These are phyloP conservation scores for Gambusia yucatana DNA, from an alignment of 2,797 vertebrate species.

Conservation along the genomic window DNA sequence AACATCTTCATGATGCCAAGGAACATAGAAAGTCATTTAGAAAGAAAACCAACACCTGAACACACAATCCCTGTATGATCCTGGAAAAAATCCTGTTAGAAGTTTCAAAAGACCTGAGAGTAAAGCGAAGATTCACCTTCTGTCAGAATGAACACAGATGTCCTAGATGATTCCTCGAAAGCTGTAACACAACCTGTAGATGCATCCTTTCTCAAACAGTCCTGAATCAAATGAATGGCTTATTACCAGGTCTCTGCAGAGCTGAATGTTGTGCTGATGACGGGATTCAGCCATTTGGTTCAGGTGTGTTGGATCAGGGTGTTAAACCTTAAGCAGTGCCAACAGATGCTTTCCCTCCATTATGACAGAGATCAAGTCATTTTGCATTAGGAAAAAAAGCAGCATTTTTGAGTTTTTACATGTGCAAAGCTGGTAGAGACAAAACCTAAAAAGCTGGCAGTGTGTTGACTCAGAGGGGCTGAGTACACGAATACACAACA, in stretches of 20 bases:
- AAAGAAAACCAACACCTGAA: not conserved
- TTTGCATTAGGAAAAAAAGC: not conserved
- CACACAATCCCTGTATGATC: not conserved
- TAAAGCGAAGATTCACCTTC: not conserved
- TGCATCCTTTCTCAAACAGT: not conserved
- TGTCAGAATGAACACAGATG: not conserved
- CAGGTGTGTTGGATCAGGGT: not conserved
- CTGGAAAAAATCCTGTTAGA: not conserved
- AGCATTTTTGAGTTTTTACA: not conserved
- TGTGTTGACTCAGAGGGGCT: not conserved
- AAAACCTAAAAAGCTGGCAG: not conserved
- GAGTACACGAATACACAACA: not conserved
- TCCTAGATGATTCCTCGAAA: not conserved
- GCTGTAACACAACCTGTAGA: not conserved
- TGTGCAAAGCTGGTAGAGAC: not conserved
- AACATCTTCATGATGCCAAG: not conserved
- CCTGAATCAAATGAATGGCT: not conserved
- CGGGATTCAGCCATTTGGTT: not conserved
- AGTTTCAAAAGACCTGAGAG: not conserved
- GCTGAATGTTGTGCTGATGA: not conserved
- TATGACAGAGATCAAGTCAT: not conserved
- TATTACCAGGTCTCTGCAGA: not conserved
- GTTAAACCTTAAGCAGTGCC: not conserved
- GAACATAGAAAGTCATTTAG: not conserved
- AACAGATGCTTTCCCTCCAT: not conserved